Conservation (phyloP, 2,113 vertebrate genomes). For the Turdus rufiventris region DNA sequence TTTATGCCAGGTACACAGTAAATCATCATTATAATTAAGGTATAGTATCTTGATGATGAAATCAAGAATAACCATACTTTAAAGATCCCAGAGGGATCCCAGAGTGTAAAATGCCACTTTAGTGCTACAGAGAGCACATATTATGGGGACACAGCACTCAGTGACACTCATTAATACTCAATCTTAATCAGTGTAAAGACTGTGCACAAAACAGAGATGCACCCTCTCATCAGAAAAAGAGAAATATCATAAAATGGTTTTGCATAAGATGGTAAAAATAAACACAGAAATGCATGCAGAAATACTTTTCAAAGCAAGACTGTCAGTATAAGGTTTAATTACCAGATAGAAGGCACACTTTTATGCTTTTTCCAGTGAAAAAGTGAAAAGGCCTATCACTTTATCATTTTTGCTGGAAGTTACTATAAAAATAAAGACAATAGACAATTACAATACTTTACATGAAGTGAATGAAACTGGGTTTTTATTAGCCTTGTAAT, state of each 20-base stretch:
- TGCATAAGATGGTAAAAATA: neutral
- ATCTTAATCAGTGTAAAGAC: neutral
- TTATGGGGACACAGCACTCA: neutral
- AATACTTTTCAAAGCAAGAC: neutral
- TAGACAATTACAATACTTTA: neutral
- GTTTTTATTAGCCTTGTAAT: neutral
- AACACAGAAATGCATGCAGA: neutral
- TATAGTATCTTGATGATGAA: neutral
- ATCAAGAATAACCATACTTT: neutral
- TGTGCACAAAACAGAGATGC: neutral
- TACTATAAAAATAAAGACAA: neutral
- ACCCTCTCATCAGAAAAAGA: neutral
- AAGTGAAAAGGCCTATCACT: neutral
- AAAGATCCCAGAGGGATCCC: neutral
- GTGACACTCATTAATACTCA: conserved; percentile 9
- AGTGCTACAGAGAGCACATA: neutral
- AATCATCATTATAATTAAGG: neutral
- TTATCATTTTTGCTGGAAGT: neutral
- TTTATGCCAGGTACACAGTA: neutral
- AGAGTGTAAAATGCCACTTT: neutral
- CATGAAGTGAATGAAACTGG: neutral
- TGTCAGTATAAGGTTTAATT: neutral
- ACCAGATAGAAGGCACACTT: neutral
- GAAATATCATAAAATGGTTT: neutral
- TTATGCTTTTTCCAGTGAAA: neutral